A percentile compares a stretch with the other conserved stretches of the same genome.
Conservation (phyloP, 2,113 vertebrate genomes). For the Clupea harengus region DNA sequence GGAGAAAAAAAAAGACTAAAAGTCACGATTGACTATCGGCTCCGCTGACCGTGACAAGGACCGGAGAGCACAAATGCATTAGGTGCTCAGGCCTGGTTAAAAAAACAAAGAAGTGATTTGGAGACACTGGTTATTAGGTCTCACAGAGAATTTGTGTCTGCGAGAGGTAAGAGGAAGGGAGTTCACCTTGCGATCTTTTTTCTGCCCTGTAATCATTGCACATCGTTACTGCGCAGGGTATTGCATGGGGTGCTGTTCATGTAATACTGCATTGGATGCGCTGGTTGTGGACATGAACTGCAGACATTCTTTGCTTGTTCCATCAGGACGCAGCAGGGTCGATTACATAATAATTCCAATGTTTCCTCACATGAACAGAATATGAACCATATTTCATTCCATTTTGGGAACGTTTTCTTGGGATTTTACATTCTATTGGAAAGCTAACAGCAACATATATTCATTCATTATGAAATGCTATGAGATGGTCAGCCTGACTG, state of each 20-base stretch:
- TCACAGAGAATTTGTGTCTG: background rate
- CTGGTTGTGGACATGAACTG: background rate
- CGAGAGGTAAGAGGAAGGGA: background rate
- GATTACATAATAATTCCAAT: background rate
- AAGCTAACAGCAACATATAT: background rate
- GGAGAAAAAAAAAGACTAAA: background rate
- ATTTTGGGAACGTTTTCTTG: background rate
- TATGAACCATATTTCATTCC: background rate
- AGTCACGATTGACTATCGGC: background rate
- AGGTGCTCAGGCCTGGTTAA: background rate
- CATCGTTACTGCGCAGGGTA: background rate
- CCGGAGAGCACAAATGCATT: background rate
- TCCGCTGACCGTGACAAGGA: background rate
- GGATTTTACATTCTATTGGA: background rate
- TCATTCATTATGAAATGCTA: constrained; percentile 1
- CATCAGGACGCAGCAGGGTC: background rate
- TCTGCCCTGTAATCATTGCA: constrained; percentile 6
- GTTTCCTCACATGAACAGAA: background rate
- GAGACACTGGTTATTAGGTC: background rate
- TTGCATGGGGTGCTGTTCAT: background rate
- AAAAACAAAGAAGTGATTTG: background rate
- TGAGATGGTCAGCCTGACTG: background rate
- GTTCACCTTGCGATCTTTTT: background rate
- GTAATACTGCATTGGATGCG: background rate
- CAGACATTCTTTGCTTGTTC: background rate